These are phyloP conservation scores for Gymnobelideus leadbeateri DNA, from an alignment of 2,113 vertebrate species.

Conservation along the genomic window DNA sequence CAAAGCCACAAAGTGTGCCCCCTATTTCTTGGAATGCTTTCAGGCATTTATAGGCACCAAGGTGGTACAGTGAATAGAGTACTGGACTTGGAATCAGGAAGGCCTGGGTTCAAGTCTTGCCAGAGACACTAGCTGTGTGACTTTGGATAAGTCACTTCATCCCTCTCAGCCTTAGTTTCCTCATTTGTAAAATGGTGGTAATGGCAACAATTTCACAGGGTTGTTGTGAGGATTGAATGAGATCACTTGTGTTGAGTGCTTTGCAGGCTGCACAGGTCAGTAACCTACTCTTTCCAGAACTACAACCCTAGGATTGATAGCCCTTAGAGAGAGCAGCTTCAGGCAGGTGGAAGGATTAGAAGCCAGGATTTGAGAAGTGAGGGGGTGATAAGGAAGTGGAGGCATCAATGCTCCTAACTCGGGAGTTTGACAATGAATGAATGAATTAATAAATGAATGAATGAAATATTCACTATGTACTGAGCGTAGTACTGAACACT, in stretches of 20 bases:
- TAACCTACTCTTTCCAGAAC: background rate
- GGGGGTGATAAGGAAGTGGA: background rate
- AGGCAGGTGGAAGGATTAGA: background rate
- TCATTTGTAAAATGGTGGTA: background rate
- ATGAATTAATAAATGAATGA: too few relatives aligned
- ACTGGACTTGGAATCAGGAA: background rate
- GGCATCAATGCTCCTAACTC: background rate
- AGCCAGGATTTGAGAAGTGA: background rate
- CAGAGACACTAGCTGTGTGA: background rate
- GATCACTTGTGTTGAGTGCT: too few relatives aligned
- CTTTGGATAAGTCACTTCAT: background rate
- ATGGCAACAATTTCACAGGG: background rate
- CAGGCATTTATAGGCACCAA: background rate
- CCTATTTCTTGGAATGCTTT: background rate
- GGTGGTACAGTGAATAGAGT: background rate
- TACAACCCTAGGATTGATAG: background rate
- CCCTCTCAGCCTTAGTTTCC: background rate
- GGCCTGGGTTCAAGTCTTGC: background rate
- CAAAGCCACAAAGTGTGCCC: background rate
- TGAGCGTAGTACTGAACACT: background rate
- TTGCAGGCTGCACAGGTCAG: background rate
- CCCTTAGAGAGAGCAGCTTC: background rate
- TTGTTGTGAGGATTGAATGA: background rate
- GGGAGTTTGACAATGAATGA: background rate
- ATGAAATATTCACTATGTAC: background rate